Percentiles rank a stretch among this genome's conserved stretches.
phyloP scores from a whole-genome alignment of 2,797 vertebrate genomes.

The Crypturellus tataupa region DNA sequence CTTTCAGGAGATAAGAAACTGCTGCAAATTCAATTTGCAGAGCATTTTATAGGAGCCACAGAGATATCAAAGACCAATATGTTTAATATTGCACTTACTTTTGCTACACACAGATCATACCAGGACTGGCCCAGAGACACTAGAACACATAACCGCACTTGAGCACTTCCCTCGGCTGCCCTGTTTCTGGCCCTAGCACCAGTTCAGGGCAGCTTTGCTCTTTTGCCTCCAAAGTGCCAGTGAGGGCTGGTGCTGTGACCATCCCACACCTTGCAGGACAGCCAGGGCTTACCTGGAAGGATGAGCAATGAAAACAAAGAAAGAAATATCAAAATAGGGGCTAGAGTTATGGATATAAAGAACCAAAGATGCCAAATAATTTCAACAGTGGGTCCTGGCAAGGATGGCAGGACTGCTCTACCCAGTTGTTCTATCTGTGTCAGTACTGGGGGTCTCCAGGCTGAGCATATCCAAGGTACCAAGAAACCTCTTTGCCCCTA shows the following conservation, averaged over 20 bases:
- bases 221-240: not conserved
- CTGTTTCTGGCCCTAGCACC: not conserved
- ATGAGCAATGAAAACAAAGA: not conserved
- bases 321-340: not conserved
- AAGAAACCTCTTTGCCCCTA: not conserved
- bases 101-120: conserved; percentile 17
- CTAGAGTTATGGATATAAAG: not conserved
- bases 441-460: not conserved
- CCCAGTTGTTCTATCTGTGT: not conserved
- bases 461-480: not conserved
- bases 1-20: conserved; percentile 33
- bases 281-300: not conserved
- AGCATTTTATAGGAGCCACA: conserved; percentile 14
- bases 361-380: not conserved
- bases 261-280: not conserved
- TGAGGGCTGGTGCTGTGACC: not conserved
- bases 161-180: not conserved
- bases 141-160: too few species aligned
- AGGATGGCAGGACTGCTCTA: not conserved
- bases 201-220: not conserved
- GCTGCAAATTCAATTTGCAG: not conserved
- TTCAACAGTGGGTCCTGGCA: not conserved
- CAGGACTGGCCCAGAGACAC: conserved; percentile 31
- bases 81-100: conserved; percentile 42
- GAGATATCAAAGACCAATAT: conserved; percentile 18